phyloP scores from a whole-genome alignment of 2,113 vertebrate species.

The Nesoenas mayeri region DNA sequence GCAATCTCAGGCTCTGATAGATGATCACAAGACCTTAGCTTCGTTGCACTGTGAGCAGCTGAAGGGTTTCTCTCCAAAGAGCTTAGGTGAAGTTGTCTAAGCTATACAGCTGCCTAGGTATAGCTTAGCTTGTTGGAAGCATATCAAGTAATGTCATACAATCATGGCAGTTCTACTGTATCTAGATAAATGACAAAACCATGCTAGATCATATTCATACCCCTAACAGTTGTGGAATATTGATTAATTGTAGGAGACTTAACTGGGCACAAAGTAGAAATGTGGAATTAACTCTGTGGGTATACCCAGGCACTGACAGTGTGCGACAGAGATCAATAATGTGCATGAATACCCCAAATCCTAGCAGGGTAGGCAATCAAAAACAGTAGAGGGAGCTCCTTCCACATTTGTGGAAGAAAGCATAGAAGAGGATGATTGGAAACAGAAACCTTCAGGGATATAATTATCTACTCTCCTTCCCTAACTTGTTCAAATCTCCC shows the following conservation, averaged over 20 bases:
- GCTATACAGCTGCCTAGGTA: neutral
- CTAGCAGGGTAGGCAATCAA: neutral
- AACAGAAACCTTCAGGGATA: neutral
- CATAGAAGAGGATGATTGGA: neutral
- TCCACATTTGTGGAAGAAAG: neutral
- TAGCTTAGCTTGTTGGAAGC: neutral
- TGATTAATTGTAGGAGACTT: neutral
- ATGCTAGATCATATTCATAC: neutral
- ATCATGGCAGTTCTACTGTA: fast-evolving
- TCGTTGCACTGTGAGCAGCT: neutral
- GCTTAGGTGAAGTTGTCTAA: neutral
- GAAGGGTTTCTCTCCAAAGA: neutral
- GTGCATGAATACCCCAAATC: fast-evolving
- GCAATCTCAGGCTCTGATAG: neutral
- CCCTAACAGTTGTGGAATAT: neutral
- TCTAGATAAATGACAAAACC: neutral
- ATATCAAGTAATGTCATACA: neutral
- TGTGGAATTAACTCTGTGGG: neutral
- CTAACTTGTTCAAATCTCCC: neutral
- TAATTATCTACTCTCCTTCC: neutral
- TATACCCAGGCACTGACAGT: neutral
- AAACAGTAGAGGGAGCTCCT: neutral
- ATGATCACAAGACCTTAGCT: neutral
- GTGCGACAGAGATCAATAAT: neutral
- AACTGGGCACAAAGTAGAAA: neutral